Conservation (phyloP, 2,888 invertebrate species). For the Alentia gelatinosa region DNA sequence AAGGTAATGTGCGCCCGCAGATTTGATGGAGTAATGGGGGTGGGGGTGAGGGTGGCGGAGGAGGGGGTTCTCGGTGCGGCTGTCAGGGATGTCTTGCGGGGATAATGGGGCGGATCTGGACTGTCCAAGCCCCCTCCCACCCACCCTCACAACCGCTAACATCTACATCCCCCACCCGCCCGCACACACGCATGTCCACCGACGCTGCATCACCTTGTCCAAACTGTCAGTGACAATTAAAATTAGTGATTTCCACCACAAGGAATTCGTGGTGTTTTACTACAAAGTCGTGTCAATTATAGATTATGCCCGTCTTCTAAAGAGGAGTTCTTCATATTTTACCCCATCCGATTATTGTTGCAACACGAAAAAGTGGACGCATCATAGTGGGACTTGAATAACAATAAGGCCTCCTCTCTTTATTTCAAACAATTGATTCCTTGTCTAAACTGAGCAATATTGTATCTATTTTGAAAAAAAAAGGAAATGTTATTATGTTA, state of each 20-base stretch:
- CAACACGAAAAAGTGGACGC: too few species aligned
- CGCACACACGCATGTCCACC: background rate
- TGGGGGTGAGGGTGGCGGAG: background rate
- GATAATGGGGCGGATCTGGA: background rate
- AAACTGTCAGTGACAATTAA: background rate
- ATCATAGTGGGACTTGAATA: too few species aligned
- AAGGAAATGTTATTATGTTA: too few species aligned
- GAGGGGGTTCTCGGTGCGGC: background rate
- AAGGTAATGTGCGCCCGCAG: background rate
- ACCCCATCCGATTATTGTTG: too few species aligned
- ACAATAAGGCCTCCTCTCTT: too few species aligned
- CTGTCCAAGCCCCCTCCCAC: background rate
- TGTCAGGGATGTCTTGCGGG: background rate
- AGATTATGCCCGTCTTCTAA: too few species aligned
- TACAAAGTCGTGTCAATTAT: too few species aligned
- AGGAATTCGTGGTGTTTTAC: too few species aligned
- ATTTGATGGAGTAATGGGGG: background rate
- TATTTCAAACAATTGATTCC: too few species aligned
- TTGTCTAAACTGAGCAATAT: too few species aligned
- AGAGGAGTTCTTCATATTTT: too few species aligned
- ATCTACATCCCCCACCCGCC: background rate
- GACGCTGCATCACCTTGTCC: background rate
- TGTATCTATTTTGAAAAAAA: too few species aligned
- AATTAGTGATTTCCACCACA: background rate
- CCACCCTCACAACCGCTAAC: background rate